These are phyloP conservation scores for Toxotes lorentzi DNA, from an alignment of 2,797 vertebrate genomes.

Conservation along the genomic window DNA sequence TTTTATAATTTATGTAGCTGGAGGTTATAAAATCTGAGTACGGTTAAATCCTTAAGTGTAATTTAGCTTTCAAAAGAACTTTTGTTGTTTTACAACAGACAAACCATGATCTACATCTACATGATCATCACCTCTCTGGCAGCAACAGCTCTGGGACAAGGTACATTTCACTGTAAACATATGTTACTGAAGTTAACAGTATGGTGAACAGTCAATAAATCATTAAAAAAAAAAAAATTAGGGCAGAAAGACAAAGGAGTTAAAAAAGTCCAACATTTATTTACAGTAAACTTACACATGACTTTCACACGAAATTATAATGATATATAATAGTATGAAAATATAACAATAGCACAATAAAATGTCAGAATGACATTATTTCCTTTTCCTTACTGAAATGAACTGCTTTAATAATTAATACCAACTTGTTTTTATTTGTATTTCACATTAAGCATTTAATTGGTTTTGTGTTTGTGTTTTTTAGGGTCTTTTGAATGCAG, in stretches of 20 bases:
- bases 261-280: not conserved
- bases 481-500: constrained; percentile 20
- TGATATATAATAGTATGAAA: not conserved
- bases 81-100: constrained; percentile 14
- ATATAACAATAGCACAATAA: not conserved
- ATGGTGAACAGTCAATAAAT: no score
- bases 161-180: not conserved
- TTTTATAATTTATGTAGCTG: not conserved
- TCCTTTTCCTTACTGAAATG: no score
- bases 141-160: constrained; percentile 9
- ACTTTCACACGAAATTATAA: not conserved
- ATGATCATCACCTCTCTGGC: constrained; percentile 2
- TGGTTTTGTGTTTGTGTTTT: not conserved
- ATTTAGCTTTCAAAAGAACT: not conserved
- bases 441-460: fast-evolving
- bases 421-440: not conserved
- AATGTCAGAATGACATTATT: not conserved
- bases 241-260: no score
- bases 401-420: no score
- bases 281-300: not conserved
- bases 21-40: not conserved
- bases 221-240: not conserved
- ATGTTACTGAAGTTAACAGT: no score
- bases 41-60: no score
- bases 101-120: constrained; percentile 24